Conservation (phyloP, 2,797 vertebrate species). For the Sciurus vulgaris region DNA sequence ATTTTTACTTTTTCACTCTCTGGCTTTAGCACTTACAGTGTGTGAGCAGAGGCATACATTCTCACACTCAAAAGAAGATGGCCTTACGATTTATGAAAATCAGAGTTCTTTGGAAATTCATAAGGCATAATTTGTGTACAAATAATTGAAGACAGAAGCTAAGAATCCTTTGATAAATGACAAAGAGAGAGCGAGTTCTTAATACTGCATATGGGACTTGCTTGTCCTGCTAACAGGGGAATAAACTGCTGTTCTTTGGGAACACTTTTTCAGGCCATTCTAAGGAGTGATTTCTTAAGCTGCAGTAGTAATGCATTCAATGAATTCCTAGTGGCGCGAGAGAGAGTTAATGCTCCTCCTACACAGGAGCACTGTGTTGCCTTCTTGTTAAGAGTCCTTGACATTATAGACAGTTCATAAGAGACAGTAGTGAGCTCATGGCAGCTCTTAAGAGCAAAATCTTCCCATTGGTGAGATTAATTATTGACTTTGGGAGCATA, state of each 20-base stretch:
- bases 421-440: slow-evolving; percentile 6
- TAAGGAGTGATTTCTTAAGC: slow-evolving; percentile 1
- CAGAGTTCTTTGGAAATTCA: slow-evolving; percentile 45
- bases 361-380: background rate
- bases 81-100: slow-evolving; percentile 47
- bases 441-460: slow-evolving; percentile 43
- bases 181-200: slow-evolving; percentile 27
- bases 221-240: background rate
- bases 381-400: slow-evolving; percentile 28
- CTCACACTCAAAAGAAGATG: background rate
- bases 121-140: background rate
- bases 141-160: slow-evolving; percentile 30
- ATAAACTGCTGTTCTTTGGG: background rate
- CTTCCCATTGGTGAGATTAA: slow-evolving; percentile 53
- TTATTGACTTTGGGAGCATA: slow-evolving; percentile 32
- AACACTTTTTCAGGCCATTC: background rate
- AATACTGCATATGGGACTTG: no score
- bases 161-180: background rate
- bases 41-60: background rate
- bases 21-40: background rate
- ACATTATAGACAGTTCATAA: background rate
- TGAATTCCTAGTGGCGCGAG: slow-evolving; percentile 42
- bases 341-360: background rate
- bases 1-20: slow-evolving; percentile 11
- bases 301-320: slow-evolving; percentile 53